Evolutionary conservation across 2,888 invertebrate genomes (phyloP).

Genomic region (Zaprionus obscuricornis): DNA sequence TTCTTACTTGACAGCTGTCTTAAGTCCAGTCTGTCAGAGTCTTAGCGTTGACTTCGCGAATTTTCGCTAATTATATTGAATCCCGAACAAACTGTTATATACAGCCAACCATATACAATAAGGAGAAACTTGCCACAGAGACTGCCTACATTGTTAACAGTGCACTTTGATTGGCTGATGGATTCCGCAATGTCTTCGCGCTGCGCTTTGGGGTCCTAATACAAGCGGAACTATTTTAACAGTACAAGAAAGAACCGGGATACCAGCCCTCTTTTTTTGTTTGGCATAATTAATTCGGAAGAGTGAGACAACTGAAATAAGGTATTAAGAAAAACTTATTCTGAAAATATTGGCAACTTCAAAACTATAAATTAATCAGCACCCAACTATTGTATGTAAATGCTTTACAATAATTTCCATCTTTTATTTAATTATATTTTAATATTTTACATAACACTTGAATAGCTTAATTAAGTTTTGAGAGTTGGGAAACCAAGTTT

Average conservation of each 20-base stretch:
- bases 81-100: constrained; percentile 5
- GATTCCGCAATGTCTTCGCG: constrained; percentile 46
- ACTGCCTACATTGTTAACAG: constrained; percentile 44
- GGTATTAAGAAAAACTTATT: no score
- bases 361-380: no score
- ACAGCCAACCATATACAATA: constrained; percentile 4
- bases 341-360: no score
- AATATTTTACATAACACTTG: no score
- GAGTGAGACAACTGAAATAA: no score
- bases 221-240: constrained; percentile 21
- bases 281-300: no score
- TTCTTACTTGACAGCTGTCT: constrained; percentile 15
- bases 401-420: no score
- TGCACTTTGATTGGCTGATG: constrained; percentile 55
- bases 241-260: constrained; percentile 16
- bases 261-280: no score
- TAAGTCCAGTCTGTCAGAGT: constrained; percentile 15
- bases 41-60: constrained; percentile 45
- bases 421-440: no score
- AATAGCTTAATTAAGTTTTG: no score
- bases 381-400: no score
- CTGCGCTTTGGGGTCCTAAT: constrained; percentile 28
- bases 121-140: not conserved
- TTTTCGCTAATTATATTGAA: constrained; percentile 46
- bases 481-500: no score